phyloP scores from a whole-genome alignment of 2,113 vertebrate genomes.

The Notarius quadriscutis region DNA sequence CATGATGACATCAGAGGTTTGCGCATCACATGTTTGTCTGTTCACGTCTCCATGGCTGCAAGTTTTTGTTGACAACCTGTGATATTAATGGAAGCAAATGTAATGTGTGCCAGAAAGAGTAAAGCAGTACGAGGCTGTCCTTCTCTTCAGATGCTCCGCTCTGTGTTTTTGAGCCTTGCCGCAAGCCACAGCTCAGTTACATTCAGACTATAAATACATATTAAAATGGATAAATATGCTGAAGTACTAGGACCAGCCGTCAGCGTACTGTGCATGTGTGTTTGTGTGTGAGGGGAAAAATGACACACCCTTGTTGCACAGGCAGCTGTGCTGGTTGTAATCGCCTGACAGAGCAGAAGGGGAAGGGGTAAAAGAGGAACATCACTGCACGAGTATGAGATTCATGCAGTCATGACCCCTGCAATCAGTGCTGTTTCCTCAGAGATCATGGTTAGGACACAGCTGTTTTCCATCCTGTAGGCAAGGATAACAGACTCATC shows the following conservation, averaged over 20 bases:
- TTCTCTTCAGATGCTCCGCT: constrained; percentile 28
- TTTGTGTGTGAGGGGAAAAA: constrained; percentile 11
- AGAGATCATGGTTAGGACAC: background rate
- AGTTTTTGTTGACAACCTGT: constrained; percentile 22
- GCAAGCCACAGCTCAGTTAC: constrained; percentile 46
- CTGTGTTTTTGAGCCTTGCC: constrained; percentile 37
- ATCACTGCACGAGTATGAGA: background rate
- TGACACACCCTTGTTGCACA: constrained; percentile 47
- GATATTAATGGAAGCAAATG: constrained; percentile 30
- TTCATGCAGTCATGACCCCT: constrained; percentile 14
- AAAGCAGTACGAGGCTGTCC: background rate
- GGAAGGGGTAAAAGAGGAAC: background rate
- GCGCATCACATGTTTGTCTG: constrained; percentile 36
- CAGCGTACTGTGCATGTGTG: constrained; percentile 35
- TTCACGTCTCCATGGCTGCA: constrained; percentile 39
- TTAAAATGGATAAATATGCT: constrained; percentile 47
- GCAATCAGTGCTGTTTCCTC: background rate
- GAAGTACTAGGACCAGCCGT: constrained; percentile 12
- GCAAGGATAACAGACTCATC: background rate
- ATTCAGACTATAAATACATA: constrained; percentile 48
- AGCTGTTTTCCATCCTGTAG: constrained; percentile 8
- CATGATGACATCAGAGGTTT: constrained; percentile 42
- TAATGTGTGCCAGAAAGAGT: constrained; percentile 16
- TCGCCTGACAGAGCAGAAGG: background rate
- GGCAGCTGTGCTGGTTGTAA: background rate